Percentiles rank a stretch among this genome's conserved stretches.
phyloP scores from a whole-genome alignment of 53 echinoderm and acorn worm species.

The Astropecten irregularis region DNA sequence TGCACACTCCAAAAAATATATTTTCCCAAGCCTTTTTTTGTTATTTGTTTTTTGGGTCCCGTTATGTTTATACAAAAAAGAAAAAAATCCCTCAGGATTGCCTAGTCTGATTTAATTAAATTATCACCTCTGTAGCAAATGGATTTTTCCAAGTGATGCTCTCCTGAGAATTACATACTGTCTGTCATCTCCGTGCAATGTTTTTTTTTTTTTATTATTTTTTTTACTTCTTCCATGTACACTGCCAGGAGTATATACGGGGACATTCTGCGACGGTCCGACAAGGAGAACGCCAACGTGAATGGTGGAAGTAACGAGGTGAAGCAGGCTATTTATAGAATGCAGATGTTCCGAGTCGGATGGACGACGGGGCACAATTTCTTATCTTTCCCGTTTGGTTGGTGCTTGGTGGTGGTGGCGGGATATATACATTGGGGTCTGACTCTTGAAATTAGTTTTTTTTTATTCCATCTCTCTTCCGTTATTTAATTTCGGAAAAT shows the following conservation, averaged over 20 bases:
- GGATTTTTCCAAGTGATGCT: slow-evolving; percentile 25
- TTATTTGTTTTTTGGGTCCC: too few species aligned
- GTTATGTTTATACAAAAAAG: too few species aligned
- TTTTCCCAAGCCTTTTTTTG: too few species aligned
- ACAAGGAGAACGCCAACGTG: too few species aligned
- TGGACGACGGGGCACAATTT: too few species aligned
- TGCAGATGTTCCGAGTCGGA: slow-evolving; percentile 51
- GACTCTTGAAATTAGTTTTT: too few species aligned
- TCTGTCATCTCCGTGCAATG: slow-evolving; percentile 19
- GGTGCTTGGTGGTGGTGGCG: too few species aligned
- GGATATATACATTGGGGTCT: too few species aligned
- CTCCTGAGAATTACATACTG: slow-evolving; percentile 16
- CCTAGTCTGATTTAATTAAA: slow-evolving; percentile 16
- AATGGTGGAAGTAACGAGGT: slow-evolving; percentile 20
- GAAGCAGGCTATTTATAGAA: slow-evolving; percentile 34
- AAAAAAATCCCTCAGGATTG: background rate
- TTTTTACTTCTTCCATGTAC: background rate
- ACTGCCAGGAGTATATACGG: too few species aligned
- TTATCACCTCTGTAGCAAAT: slow-evolving; percentile 50
- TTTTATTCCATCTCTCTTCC: too few species aligned
- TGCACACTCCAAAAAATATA: too few species aligned
- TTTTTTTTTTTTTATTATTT: background rate
- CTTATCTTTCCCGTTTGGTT: slow-evolving; percentile 1
- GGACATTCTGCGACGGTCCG: background rate
- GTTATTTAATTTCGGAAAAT: too few species aligned